Evolutionary conservation across 2,113 vertebrate species (phyloP), one percentile per base, ranked within the genome.

Genomic region (Engraulis encrasicolus): DNA sequence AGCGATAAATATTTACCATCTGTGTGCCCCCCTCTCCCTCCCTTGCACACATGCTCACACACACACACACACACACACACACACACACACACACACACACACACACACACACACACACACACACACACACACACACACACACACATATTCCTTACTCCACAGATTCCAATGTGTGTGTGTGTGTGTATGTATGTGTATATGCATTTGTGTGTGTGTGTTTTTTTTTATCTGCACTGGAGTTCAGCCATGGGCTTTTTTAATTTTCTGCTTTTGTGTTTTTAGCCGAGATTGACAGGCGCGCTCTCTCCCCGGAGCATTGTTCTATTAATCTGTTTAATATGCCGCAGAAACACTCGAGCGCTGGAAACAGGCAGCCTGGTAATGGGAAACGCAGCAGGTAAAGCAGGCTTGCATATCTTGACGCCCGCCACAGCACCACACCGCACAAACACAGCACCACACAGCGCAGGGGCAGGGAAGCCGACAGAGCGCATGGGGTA

Each of bases 271-370:
- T 95, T 95, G 94, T 95, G 94, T 95, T 95, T 95, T 87, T 91
- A 81, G 90, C 23, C 81, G 87, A 94, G 95, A 93, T 95, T 94
- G 95, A 95, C 78, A 78, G 93, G 90, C 93, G 93, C 93, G 93
- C 93, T 90, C 86, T 87, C 91, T 95, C 95, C 95, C 96, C 86
- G 93, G 92, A 85, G 95, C 95, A 95, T 95, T 90, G 93, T 95
- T 90, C 93, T 94, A 94, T 96, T 95, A 95, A 96, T 97, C 94
- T 96, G 93, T 94, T 97, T 96, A 96, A 96, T 95, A 95, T 94
- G 95, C 95, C 94, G 83, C 95, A 93, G 95, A 95, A 95, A 91
- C 90, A 93, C 90, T 92, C 37, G 87, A 92, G 94, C 90, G 91
- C 92, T 80, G 92, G 89, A 93, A n/a, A 93, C 83, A 92, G 94